Conservation (phyloP, 2,888 invertebrate species). For the Plebejus anna region DNA sequence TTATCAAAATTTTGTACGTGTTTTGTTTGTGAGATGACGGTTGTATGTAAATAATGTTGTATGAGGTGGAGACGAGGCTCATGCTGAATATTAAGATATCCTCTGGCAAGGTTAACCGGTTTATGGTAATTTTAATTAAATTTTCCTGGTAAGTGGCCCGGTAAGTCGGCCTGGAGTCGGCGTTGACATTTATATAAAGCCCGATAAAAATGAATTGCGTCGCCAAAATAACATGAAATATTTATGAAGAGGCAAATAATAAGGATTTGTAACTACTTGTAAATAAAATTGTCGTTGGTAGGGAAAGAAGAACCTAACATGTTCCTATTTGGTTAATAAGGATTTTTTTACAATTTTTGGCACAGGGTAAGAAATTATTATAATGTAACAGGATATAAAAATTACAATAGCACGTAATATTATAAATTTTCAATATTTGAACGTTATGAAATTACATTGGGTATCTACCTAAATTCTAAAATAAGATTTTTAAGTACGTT, state of each 20-base stretch:
- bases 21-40: not conserved
- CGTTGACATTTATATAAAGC: conserved; percentile 12
- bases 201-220: conserved; percentile 8
- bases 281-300: not conserved
- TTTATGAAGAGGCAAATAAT: not conserved
- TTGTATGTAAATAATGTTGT: conserved; percentile 9
- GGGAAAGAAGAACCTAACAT: not conserved
- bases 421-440: not conserved
- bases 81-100: conserved; percentile 16
- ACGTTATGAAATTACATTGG: not conserved
- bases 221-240: conserved; percentile 6
- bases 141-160: conserved; percentile 14
- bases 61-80: not conserved
- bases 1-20: conserved; percentile 5
- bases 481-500: not conserved
- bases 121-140: conserved; percentile 21
- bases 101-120: conserved; percentile 21
- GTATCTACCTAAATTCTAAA: too few species aligned
- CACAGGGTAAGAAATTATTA: not conserved
- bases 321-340: not conserved
- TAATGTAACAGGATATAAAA: not conserved
- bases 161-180: not conserved
- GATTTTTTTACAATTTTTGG: not conserved
- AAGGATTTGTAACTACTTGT: not conserved
- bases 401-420: not conserved